Evolutionary conservation across 2,113 vertebrate species (phyloP).

Genomic region (Pithys albifrons): DNA sequence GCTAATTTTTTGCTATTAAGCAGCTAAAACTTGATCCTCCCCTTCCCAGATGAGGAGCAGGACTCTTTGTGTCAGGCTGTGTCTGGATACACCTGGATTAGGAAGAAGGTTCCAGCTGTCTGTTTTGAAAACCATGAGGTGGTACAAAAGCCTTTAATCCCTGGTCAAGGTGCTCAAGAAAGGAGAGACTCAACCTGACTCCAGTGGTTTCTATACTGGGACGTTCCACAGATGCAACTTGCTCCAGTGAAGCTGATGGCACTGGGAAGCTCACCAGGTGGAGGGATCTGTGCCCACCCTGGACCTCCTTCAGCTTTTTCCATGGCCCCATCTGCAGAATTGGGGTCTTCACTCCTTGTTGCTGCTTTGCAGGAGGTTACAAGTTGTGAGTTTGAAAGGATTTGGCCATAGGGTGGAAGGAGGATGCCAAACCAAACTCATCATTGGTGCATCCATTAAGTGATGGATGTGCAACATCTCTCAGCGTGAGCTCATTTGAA

Average conservation of each 20-base stretch:
- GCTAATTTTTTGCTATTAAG: background rate
- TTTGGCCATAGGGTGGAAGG: background rate
- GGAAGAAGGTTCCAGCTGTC: background rate
- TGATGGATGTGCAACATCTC: background rate
- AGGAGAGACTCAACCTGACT: background rate
- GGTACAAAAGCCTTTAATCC: background rate
- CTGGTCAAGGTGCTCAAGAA: background rate
- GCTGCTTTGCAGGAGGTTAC: background rate
- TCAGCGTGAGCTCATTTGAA: background rate
- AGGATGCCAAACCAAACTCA: background rate
- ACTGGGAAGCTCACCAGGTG: accelerated
- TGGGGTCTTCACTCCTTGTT: background rate
- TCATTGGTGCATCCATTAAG: background rate
- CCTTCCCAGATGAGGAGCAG: background rate
- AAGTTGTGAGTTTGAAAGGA: background rate
- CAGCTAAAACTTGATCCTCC: background rate
- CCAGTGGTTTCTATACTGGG: accelerated
- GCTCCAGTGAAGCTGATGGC: background rate
- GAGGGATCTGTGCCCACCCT: background rate
- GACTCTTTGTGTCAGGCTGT: background rate
- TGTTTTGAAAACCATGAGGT: background rate
- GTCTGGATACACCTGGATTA: background rate
- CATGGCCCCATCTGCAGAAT: background rate
- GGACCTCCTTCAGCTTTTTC: background rate
- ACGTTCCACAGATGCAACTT: accelerated